These are phyloP conservation scores for Wiebesia pumilae DNA, from an alignment of 1,140 invertebrate genomes.

Conservation along the genomic window DNA sequence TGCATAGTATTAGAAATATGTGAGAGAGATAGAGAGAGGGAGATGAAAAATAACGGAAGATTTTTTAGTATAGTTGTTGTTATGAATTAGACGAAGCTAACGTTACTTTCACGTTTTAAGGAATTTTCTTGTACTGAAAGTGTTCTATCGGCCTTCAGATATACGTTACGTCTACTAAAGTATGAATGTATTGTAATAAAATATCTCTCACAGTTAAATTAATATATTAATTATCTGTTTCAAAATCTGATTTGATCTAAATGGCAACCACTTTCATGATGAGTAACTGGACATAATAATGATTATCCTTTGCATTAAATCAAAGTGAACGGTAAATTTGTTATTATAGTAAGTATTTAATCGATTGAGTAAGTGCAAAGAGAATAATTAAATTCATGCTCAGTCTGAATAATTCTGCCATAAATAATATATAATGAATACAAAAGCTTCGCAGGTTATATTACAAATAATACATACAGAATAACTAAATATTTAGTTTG, in stretches of 20 bases:
- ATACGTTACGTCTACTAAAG: background rate
- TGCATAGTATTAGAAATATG: background rate
- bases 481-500: background rate
- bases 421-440: no score
- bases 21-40: background rate
- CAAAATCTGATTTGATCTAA: background rate
- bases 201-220: background rate
- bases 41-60: background rate
- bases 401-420: background rate
- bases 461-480: background rate
- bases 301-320: background rate
- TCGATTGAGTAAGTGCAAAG: background rate
- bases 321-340: background rate
- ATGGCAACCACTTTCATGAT: background rate
- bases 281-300: background rate
- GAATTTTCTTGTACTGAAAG: no score
- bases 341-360: background rate
- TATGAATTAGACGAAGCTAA: no score
- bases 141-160: background rate
- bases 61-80: no score
- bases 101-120: no score
- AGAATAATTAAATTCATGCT: background rate
- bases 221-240: background rate
- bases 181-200: background rate
- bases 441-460: no score